phyloP scores from a whole-genome alignment of 2,113 vertebrate species.

The Tautogolabrus adspersus region DNA sequence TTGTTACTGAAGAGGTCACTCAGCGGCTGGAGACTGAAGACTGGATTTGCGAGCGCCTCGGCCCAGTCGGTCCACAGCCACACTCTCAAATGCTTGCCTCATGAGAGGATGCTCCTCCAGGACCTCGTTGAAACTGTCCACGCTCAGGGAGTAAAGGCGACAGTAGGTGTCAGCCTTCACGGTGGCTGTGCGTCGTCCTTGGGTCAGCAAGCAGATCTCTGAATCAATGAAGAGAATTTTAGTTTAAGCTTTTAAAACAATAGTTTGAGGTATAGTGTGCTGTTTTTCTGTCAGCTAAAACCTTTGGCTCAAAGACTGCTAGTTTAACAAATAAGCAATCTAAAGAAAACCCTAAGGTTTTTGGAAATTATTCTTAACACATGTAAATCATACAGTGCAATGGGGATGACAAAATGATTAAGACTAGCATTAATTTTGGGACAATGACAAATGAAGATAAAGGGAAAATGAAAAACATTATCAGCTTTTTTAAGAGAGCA shows the following conservation, averaged over 20 bases:
- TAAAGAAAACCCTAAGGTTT: no score
- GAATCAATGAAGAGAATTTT: conserved; percentile 12
- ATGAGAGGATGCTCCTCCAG: conserved; percentile 86
- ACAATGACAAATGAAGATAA: no score
- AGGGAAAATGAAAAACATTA: no score
- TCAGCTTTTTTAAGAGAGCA: no score
- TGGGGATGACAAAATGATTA: no score
- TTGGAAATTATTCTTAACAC: no score
- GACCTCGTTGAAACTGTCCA: conserved; percentile 84
- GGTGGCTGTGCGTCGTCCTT: conserved; percentile 82
- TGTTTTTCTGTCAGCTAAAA: neutral
- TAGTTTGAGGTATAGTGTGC: neutral
- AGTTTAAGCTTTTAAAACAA: neutral
- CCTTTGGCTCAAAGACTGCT: no score
- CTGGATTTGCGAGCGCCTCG: conserved; percentile 63
- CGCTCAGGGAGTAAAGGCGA: conserved; percentile 85
- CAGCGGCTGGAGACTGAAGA: conserved; percentile 36
- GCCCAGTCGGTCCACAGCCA: conserved; percentile 80
- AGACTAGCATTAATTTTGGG: no score
- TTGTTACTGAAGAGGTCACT: conserved; percentile 17
- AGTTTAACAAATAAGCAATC: no score
- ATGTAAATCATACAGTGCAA: no score
- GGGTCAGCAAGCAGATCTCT: conserved; percentile 86
- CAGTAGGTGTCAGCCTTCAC: conserved; percentile 84
- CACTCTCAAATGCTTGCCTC: conserved; percentile 84